A percentile compares a stretch with the other conserved stretches of the same genome.
These are phyloP conservation scores for Leptodactylus fuscus DNA, from an alignment of 2,113 vertebrate genomes.

Conservation along the genomic window DNA sequence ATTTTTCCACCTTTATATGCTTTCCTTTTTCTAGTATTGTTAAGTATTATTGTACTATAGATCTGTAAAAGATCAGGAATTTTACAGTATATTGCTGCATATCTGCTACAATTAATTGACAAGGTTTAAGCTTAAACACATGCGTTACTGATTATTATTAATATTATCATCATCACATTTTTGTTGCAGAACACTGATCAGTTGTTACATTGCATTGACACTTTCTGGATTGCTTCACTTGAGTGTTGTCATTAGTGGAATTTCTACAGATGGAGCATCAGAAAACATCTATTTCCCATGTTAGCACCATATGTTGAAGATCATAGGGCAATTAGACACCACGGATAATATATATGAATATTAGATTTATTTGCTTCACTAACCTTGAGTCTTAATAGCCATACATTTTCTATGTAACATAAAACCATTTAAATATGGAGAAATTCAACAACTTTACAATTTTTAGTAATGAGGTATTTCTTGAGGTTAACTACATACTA, in stretches of 20 bases:
- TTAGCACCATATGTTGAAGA: conserved; percentile 43
- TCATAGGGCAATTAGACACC: conserved; percentile 27
- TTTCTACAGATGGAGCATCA: conserved; percentile 20
- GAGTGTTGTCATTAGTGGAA: background rate
- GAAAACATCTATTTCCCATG: conserved; percentile 12
- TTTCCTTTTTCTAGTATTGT: no score
- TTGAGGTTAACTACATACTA: background rate
- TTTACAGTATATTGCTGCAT: background rate
- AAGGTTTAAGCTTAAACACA: background rate
- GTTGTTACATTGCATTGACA: conserved; percentile 4
- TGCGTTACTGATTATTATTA: background rate
- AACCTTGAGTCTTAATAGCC: conserved; percentile 23
- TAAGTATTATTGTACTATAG: no score
- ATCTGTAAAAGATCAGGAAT: no score
- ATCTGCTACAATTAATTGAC: background rate
- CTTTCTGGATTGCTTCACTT: conserved; percentile 18
- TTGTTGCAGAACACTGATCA: background rate
- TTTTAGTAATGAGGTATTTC: background rate
- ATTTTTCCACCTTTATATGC: no score
- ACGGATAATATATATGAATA: conserved; percentile 41
- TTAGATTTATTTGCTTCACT: conserved; percentile 37
- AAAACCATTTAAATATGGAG: background rate
- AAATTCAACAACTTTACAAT: conserved; percentile 13
- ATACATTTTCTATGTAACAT: conserved; percentile 13
- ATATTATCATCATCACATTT: background rate